Conservation (phyloP, 2,888 invertebrate genomes). For the Agriopis marginaria region DNA sequence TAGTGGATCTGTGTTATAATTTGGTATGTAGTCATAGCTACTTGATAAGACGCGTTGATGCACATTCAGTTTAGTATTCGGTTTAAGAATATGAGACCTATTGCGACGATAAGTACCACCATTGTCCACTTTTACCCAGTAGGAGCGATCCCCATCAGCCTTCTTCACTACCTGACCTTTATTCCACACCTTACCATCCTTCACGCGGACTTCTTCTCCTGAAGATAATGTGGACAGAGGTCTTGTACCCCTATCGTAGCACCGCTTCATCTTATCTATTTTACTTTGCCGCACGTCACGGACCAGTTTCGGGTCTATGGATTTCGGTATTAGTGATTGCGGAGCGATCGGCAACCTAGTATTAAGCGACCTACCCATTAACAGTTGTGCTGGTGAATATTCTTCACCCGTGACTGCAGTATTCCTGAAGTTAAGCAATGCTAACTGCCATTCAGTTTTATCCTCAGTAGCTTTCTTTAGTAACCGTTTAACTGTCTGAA, state of each 20-base stretch:
- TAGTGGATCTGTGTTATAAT: too few species aligned
- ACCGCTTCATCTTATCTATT: constrained; percentile 4
- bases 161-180: not conserved
- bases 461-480: constrained; percentile 28
- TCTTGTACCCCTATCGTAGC: not conserved
- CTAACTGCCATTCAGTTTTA: constrained; percentile 26
- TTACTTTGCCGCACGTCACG: not conserved
- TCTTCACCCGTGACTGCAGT: constrained; percentile 27
- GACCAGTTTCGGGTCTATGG: not conserved
- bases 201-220: not conserved
- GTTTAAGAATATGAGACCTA: constrained; percentile 10
- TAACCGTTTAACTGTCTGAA: constrained; percentile 29
- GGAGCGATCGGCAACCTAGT: constrained; percentile 1
- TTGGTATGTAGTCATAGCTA: not conserved
- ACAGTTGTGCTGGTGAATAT: constrained; percentile 11
- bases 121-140: constrained; percentile 19
- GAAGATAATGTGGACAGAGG: too few species aligned
- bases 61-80: not conserved
- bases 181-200: constrained; percentile 5
- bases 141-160: constrained; percentile 10
- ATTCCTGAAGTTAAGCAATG: constrained; percentile 34
- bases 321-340: too few species aligned
- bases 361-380: constrained; percentile 18
- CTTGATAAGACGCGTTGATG: not conserved
- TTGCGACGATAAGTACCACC: constrained; percentile 21